Conservation (phyloP, 2,113 vertebrate species). For the Otis tarda region DNA sequence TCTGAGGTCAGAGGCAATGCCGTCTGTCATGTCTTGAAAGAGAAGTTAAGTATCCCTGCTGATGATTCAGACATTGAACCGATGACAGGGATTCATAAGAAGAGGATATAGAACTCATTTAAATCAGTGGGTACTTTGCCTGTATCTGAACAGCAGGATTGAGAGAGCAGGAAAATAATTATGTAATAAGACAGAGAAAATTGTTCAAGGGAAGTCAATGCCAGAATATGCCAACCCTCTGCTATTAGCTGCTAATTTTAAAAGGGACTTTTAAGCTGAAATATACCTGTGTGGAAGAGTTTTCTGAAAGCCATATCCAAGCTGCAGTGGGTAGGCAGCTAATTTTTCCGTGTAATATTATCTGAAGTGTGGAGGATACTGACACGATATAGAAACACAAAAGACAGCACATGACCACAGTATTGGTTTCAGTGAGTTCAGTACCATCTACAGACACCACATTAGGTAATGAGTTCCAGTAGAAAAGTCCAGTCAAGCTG, state of each 20-base stretch:
- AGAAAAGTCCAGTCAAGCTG: neutral
- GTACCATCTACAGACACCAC: neutral
- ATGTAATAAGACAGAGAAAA: neutral
- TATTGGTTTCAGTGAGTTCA: conserved; percentile 47
- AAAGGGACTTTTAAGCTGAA: conserved; percentile 33
- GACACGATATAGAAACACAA: neutral
- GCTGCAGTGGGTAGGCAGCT: neutral
- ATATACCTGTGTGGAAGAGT: neutral
- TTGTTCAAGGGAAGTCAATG: neutral
- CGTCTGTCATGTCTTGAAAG: neutral
- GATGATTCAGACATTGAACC: neutral
- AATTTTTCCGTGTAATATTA: conserved; percentile 50
- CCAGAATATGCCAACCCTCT: neutral
- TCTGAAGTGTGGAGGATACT: conserved; percentile 4
- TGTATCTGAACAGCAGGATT: neutral
- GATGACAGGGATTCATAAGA: neutral
- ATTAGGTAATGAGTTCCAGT: conserved; percentile 39
- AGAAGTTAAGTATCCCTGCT: neutral
- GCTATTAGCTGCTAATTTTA: neutral
- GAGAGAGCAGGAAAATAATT: neutral
- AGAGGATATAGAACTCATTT: neutral
- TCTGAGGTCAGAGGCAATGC: neutral
- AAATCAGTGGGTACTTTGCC: neutral
- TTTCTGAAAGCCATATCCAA: neutral
- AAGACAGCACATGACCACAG: neutral